Percentiles rank a stretch among this genome's conserved stretches.
Evolutionary conservation across 2,888 invertebrate genomes (phyloP).

Genomic region (Clusia tigrina): DNA sequence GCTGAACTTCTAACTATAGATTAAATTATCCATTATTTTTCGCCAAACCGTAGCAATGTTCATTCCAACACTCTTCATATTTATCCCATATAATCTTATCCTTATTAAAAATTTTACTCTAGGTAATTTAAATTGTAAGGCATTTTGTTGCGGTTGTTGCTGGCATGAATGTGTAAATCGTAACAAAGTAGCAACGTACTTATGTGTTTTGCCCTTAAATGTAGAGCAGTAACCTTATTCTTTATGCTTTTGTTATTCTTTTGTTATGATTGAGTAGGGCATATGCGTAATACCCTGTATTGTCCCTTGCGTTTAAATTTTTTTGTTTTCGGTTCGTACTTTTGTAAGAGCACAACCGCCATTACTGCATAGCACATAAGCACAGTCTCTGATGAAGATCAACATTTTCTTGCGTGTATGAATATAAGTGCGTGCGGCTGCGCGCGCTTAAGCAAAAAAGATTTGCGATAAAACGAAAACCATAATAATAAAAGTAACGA

Average conservation of each 20-base stretch:
- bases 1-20: no score
- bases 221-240: background rate
- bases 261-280: conserved; percentile 24
- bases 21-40: no score
- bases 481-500: conserved; percentile 22
- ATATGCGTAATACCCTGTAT: conserved; percentile 11
- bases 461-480: conserved; percentile 4
- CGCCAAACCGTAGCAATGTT: no score
- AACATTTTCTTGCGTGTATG: background rate
- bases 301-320: background rate
- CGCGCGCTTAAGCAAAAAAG: background rate
- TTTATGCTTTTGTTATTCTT: background rate
- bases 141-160: background rate
- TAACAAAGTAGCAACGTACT: conserved; percentile 3
- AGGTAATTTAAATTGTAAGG: no score
- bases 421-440: background rate
- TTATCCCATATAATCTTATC: background rate
- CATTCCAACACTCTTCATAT: background rate
- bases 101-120: no score
- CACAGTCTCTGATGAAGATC: background rate
- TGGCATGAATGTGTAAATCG: background rate
- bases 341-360: background rate
- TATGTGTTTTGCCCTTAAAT: background rate
- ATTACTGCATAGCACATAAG: no score
- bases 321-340: background rate